Conservation (phyloP, 2,888 invertebrate species). For the Chaitophorus viminalis region DNA sequence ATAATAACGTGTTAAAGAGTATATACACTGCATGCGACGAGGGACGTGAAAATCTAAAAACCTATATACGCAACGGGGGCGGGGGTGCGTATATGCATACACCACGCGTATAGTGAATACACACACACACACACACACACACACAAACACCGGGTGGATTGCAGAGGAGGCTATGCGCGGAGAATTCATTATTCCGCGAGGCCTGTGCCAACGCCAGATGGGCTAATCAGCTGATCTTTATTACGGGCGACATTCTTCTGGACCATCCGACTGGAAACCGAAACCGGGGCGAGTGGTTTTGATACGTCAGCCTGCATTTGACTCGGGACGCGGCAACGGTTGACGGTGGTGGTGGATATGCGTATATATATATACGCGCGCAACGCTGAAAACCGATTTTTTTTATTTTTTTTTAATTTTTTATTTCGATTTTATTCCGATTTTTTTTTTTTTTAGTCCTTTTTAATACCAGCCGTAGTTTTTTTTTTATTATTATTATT, state of each 20-base stretch:
- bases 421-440: constrained; percentile 4
- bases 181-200: constrained; percentile 54
- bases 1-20: constrained; percentile 53
- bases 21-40: no score
- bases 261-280: constrained; percentile 62
- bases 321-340: constrained; percentile 49
- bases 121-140: no score
- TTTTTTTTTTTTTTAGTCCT: not conserved
- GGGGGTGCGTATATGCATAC: not conserved
- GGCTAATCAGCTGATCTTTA: constrained; percentile 62
- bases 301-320: constrained; percentile 56
- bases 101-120: not conserved
- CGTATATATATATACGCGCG: not conserved
- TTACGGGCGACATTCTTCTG: constrained; percentile 63
- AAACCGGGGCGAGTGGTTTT: constrained; percentile 48
- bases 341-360: constrained; percentile 25
- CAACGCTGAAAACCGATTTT: constrained; percentile 45
- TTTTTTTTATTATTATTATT: not conserved
- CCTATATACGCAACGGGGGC: not conserved
- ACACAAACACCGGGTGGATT: not conserved
- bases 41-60: constrained; percentile 50
- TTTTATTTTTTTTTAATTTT: constrained; percentile 34
- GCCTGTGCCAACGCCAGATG: constrained; percentile 62
- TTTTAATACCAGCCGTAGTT: not conserved
- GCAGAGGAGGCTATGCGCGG: not conserved